phyloP scores from a whole-genome alignment of 1,140 invertebrate genomes.

The Drosophila lacertosa region DNA sequence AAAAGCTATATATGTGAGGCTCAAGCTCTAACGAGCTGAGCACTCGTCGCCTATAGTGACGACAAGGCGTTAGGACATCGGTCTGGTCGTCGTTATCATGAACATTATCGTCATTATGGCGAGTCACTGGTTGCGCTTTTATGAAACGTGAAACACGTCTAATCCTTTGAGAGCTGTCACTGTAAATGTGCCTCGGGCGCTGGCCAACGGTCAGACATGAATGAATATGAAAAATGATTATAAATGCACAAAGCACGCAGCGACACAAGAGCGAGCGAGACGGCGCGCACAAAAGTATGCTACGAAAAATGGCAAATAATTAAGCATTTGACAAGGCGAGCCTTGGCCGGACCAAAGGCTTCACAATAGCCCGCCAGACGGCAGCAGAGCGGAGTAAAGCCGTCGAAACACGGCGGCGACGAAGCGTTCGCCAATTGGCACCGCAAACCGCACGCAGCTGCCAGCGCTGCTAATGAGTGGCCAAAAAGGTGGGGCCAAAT shows the following conservation, averaged over 20 bases:
- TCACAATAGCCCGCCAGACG: constrained; percentile 28
- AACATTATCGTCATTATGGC: constrained; percentile 25
- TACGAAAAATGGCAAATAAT: constrained; percentile 57
- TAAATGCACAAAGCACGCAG: constrained; percentile 77
- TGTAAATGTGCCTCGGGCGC: constrained; percentile 58
- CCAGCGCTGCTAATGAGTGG: constrained; percentile 76
- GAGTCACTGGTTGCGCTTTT: constrained; percentile 48
- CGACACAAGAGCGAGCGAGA: constrained; percentile 3
- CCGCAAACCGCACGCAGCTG: constrained; percentile 57
- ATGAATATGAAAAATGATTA: constrained; percentile 82
- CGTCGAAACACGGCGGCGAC: constrained; percentile 20
- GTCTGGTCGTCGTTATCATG: constrained; percentile 3
- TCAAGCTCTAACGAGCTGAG: constrained; percentile 47
- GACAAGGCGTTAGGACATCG: constrained; percentile 35
- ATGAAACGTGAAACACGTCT: constrained; percentile 83
- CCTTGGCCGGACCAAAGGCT: constrained; percentile 6
- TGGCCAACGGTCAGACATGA: constrained; percentile 69
- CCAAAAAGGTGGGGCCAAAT: constrained; percentile 16
- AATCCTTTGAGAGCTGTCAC: constrained; percentile 83
- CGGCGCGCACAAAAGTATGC: constrained; percentile 60
- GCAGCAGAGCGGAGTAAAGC: constrained; percentile 3
- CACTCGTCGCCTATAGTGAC: constrained; percentile 53
- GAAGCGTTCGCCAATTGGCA: constrained; percentile 31
- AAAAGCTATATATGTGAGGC: neutral
- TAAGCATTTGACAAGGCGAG: constrained; percentile 45